A percentile compares a stretch with the other conserved stretches of the same genome.
Conservation (phyloP, 1,140 invertebrate species). For the Chrysoperla carnea region DNA sequence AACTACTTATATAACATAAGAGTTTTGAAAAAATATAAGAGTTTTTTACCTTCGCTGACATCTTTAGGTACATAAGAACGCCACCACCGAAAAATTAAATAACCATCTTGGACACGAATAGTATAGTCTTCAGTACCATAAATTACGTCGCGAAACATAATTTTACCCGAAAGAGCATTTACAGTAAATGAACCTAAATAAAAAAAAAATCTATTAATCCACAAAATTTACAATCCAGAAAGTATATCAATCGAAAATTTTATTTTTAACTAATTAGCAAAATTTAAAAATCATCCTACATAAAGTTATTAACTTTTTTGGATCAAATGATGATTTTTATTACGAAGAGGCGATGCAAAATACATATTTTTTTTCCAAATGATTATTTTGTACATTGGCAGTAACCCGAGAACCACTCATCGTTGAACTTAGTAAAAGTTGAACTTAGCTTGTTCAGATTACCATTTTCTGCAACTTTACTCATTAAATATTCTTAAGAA, state of each 20-base stretch:
- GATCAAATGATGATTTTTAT: too few species aligned
- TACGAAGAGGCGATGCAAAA: too few species aligned
- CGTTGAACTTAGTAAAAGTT: too few species aligned
- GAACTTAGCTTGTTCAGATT: too few species aligned
- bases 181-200: slow-evolving; percentile 79
- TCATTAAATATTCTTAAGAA: too few species aligned
- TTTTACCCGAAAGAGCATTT: slow-evolving; percentile 89
- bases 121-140: slow-evolving; percentile 92
- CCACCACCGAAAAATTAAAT: slow-evolving; percentile 96
- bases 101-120: slow-evolving; percentile 87
- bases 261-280: slow-evolving; percentile 4
- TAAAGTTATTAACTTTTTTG: too few species aligned
- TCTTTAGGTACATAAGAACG: slow-evolving; percentile 85
- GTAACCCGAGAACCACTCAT: too few species aligned
- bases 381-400: too few species aligned
- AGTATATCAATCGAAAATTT: neutral
- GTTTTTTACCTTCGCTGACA: slow-evolving; percentile 67
- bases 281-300: neutral
- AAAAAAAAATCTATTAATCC: slow-evolving; percentile 3
- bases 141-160: slow-evolving; percentile 95
- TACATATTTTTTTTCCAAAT: too few species aligned
- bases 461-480: too few species aligned
- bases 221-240: neutral
- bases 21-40: neutral
- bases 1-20: too few species aligned